Conservation (phyloP, 2,888 invertebrate genomes). For the Phytoseiulus persimilis region DNA sequence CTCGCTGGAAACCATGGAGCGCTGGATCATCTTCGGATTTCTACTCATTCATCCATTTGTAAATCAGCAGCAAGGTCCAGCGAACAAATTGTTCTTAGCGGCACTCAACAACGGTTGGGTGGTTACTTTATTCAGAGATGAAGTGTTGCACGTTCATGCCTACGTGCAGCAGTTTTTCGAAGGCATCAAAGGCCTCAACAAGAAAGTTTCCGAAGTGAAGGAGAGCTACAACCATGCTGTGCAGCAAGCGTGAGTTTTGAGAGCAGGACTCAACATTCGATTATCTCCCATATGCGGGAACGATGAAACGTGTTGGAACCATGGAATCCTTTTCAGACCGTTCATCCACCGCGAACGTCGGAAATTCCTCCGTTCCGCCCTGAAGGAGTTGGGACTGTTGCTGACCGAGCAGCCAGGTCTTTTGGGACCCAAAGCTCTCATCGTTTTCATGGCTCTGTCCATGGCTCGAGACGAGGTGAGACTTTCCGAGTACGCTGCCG, state of each 20-base stretch:
- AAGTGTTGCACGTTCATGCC: constrained; percentile 88
- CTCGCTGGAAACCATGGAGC: constrained; percentile 85
- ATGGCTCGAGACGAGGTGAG: constrained; percentile 90
- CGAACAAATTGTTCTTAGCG: constrained; percentile 70
- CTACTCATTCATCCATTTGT: constrained; percentile 80
- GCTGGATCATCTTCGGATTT: constrained; percentile 93
- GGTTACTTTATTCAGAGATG: constrained; percentile 86
- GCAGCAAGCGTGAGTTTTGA: constrained; percentile 63
- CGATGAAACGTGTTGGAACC: too few species aligned
- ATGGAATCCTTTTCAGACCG: constrained; percentile 54
- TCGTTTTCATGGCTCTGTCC: constrained; percentile 90
- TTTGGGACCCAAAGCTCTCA: constrained; percentile 88
- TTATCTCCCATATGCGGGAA: too few species aligned
- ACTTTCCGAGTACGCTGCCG: not conserved
- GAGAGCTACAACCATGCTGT: constrained; percentile 83
- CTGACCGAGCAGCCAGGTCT: constrained; percentile 96
- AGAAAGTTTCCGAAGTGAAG: constrained; percentile 87
- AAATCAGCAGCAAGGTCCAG: constrained; percentile 59
- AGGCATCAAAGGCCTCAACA: constrained; percentile 83
- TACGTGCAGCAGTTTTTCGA: constrained; percentile 89
- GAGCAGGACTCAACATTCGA: too few species aligned
- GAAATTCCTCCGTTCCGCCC: constrained; percentile 85
- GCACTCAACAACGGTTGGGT: constrained; percentile 91
- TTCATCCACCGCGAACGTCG: constrained; percentile 86
- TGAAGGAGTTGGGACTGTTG: constrained; percentile 87